phyloP scores from a whole-genome alignment of 2,113 vertebrate genomes.

The Coracopsis vasa region DNA sequence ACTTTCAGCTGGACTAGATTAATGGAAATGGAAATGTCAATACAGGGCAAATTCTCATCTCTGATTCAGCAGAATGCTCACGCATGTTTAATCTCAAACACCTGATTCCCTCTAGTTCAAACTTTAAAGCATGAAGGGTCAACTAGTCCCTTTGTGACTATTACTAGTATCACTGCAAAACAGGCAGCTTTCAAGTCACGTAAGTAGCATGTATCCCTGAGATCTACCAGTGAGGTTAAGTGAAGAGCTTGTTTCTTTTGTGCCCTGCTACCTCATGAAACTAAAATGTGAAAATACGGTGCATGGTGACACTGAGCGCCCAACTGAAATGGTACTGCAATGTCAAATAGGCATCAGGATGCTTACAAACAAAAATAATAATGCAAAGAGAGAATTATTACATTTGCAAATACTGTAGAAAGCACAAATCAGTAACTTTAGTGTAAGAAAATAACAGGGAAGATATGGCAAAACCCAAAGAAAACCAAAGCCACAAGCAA shows the following conservation, averaged over 20 bases:
- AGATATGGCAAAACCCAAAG: neutral
- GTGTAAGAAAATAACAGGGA: neutral
- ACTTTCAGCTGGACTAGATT: constrained; percentile 3
- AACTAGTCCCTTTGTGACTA: neutral
- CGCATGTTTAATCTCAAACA: neutral
- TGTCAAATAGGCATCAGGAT: neutral
- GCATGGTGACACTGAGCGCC: neutral
- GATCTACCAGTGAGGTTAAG: neutral
- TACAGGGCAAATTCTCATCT: neutral
- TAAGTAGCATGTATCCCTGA: neutral
- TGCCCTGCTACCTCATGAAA: neutral
- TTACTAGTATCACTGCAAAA: neutral
- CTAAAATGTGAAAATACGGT: neutral
- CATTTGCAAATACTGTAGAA: neutral
- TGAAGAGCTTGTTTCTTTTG: neutral
- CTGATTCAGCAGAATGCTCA: neutral
- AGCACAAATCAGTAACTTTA: neutral
- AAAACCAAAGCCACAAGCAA: neutral
- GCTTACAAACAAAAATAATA: neutral
- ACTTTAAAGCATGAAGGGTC: neutral
- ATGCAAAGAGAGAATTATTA: neutral
- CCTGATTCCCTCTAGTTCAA: neutral
- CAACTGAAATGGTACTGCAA: neutral
- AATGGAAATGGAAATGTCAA: neutral
- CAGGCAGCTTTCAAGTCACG: neutral